Evolutionary conservation across 2,797 vertebrate species (phyloP).

Genomic region (Setipinna tenuifilis): DNA sequence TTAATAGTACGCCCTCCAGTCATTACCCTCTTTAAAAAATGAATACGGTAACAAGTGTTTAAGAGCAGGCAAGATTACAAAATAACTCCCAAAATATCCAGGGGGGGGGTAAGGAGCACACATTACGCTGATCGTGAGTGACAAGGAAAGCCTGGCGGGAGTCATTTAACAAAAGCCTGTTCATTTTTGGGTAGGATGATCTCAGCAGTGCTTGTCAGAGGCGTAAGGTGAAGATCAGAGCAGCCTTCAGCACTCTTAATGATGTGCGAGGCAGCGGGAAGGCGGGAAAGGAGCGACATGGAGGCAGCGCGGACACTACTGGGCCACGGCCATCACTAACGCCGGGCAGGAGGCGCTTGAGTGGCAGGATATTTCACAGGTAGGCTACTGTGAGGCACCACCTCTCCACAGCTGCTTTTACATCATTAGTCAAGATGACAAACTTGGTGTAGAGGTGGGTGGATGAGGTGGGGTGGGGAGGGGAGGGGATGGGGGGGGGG

Average conservation of each 20-base stretch:
- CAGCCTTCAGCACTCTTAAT: slow-evolving; percentile 24
- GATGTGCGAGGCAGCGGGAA: slow-evolving; percentile 19
- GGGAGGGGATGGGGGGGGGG: too few species aligned
- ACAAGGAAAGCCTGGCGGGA: background rate
- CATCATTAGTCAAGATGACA: slow-evolving; percentile 26
- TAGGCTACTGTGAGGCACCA: background rate
- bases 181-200: slow-evolving; percentile 23
- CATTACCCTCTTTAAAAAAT: background rate
- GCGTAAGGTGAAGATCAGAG: background rate
- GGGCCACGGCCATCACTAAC: slow-evolving; percentile 29
- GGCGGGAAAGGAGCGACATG: background rate
- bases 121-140: slow-evolving; percentile 1
- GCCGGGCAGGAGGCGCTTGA: slow-evolving; percentile 35
- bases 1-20: background rate
- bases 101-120: background rate
- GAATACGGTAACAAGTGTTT: background rate
- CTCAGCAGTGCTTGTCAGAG: background rate
- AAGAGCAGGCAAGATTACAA: background rate
- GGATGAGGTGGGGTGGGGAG: background rate
- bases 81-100: slow-evolving; percentile 3
- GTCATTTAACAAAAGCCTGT: slow-evolving; percentile 20
- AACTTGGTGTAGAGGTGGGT: background rate
- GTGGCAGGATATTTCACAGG: slow-evolving; percentile 27
- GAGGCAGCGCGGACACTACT: background rate
- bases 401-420: background rate